Base-by-base conservation (phyloP, 1,140 invertebrate genomes). In the Drosophila pallidifrons region DNA sequence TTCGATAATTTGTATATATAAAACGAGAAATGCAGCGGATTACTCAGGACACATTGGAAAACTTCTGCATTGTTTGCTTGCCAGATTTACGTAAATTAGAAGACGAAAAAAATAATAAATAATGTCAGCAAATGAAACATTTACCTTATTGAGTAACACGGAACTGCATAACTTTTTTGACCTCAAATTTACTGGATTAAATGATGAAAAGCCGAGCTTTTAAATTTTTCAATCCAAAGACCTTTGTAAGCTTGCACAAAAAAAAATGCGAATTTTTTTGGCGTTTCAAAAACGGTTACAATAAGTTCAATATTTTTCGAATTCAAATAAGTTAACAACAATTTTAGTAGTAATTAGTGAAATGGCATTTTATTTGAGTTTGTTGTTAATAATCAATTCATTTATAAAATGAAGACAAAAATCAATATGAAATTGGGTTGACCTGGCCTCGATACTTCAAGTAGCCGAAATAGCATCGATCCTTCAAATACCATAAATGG, bases 21-120 rank as follows among this genome's bases (percentile, higher is more conserved):
- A 35, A 7, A 35, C 20, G 32, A 35, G 6, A 35, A 51, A 68
- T 73, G 55, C 30, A 52, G 13, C 47, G 47, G 16, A 73, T 68
- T 45, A 68, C 70, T 8, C 70, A 55, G 15, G 70, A 64, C 3
- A 54, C 64, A 45, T 7, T 68, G 15, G 13, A 73, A 7, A 28
- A 68, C 6, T 73, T 73, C 30, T 73, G 64, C 30, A 45, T 57
- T 32, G 47, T 49, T 20, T 73, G 70, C 25, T 68, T 68, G 38
- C 70, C 59, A 52, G 28, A 41, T 35, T 7, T 68, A 11, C 45
- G n/a, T 1, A 45, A 52, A 46, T 46, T 4, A 7, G 8, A 3
- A 25, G 47, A 15, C 28, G 10, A 38, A 38, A 16, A 46, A 38
- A 38, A 15, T 15, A 15, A 15, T 15, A 67, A 13, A 8, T 68